Conservation (phyloP, 2,797 vertebrate species). For the Microctenopoma steveboyesi region DNA sequence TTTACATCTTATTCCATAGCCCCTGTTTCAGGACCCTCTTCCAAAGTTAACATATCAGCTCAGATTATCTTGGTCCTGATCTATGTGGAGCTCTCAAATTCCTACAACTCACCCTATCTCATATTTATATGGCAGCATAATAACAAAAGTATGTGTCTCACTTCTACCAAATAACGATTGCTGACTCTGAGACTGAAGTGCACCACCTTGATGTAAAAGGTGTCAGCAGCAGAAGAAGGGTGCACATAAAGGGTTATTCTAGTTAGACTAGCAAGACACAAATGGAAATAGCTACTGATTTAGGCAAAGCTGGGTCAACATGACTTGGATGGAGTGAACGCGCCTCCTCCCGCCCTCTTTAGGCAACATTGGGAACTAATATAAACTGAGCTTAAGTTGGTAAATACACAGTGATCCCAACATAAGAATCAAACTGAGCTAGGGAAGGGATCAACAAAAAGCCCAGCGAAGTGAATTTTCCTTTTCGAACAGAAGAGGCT, state of each 20-base stretch:
- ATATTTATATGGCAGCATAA: background rate
- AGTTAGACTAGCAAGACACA: conserved; percentile 44
- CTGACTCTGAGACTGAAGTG: conserved; percentile 14
- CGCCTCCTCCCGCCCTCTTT: conserved; percentile 41
- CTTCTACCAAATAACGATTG: conserved; percentile 9
- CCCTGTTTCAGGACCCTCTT: background rate
- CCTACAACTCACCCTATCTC: background rate
- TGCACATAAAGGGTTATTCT: conserved; percentile 44
- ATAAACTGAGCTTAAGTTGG: conserved; percentile 18
- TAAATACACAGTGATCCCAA: background rate
- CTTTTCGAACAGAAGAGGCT: conserved; percentile 14
- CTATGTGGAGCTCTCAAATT: conserved; percentile 2
- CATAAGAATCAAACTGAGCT: conserved; percentile 15
- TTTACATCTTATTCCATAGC: conserved; percentile 2
- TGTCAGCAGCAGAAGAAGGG: conserved; percentile 26
- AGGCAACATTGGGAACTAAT: conserved; percentile 32
- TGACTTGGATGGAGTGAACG: conserved; percentile 32
- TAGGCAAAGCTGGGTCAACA: conserved; percentile 49
- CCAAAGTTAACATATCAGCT: conserved; percentile 3
- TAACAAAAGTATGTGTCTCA: background rate
- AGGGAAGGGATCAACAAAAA: background rate
- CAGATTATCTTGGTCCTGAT: background rate
- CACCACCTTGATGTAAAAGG: conserved; percentile 22
- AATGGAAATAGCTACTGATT: conserved; percentile 67
- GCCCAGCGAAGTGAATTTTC: background rate